Conservation (phyloP, 1,140 invertebrate species). For the Pararge aegeria region DNA sequence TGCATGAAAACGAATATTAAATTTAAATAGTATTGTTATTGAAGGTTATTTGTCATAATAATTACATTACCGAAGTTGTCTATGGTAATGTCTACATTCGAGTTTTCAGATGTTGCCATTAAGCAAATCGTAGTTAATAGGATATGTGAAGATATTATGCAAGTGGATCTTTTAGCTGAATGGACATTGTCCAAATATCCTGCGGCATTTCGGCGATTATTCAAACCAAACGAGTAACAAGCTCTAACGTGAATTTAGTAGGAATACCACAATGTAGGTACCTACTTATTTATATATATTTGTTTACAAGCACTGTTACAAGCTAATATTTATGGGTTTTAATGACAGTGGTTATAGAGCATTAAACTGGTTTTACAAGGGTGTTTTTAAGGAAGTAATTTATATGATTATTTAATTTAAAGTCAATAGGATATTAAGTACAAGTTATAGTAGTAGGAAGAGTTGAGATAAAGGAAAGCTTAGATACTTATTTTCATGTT, state of each 20-base stretch:
- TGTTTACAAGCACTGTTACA: not conserved
- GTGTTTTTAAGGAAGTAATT: no score
- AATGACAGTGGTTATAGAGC: not conserved
- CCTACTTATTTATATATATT: not conserved
- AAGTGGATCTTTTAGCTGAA: constrained; percentile 49
- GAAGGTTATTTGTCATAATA: constrained; percentile 1
- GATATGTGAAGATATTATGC: constrained; percentile 38
- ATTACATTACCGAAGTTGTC: not conserved
- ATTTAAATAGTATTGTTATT: not conserved
- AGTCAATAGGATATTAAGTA: not conserved
- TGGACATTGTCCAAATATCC: constrained; percentile 54
- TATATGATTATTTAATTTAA: no score
- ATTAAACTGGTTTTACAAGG: not conserved
- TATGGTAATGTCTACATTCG: constrained; percentile 2
- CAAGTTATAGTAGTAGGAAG: no score
- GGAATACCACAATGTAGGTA: no score
- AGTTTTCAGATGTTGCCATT: not conserved
- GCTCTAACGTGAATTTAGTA: not conserved
- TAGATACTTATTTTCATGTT: no score
- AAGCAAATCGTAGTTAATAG: constrained; percentile 8
- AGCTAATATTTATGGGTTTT: not conserved
- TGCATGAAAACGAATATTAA: not conserved
- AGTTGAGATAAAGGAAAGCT: no score
- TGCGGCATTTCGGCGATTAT: constrained; percentile 46
- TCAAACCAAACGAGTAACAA: constrained; percentile 46